Base-by-base conservation (phyloP, 30 jellyfish, hydroid and myxozoan species). In the Cassiopea xamachana region DNA sequence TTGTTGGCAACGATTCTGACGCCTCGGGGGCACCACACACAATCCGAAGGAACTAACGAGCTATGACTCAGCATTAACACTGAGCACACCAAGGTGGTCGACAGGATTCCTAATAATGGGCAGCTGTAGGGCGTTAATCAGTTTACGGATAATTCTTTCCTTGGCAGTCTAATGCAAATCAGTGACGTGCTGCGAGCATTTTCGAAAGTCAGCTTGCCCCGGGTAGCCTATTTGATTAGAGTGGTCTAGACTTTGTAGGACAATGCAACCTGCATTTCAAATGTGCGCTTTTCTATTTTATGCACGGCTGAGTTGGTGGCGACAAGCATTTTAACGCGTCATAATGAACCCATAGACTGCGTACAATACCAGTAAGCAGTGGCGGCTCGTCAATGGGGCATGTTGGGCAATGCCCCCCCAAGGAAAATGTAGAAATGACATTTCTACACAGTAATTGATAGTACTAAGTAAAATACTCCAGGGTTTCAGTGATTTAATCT, bases 161-260 rank as follows among this genome's bases (percentile, higher is more conserved):
- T 7, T 71, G 80, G 58, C 80, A 71, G 14, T 18, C 7, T 71
- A 2, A 71, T 71, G 80, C 55, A 71, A 43, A 71, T n/a, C 1
- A 71, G 80, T 19, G 80, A 27, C 58, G 50, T 71, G 80, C 80
- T 19, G 80, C 18, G 80, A 71, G 55, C 50, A 18, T 18, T 71
- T 71, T 71, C 58, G 2, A 71, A 71, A 71, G 80, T 18, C 80
- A 71, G 74, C 80, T 43, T 8, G 55, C 80, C 80, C 80, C 50
- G 15, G 80, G 39, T 43, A 18, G 15, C 51, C 27, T 71, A 71
- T 71, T 71, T 71, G 80, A 71, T 8, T 71, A 39, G 39, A 71
- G 47, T 14, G 80, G 80, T 71, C 80, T 71, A 71, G 80, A 71
- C 80, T 2, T 71, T 16, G 39, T 27, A 71, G 58, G 39, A 19